phyloP scores from a whole-genome alignment of 2,113 vertebrate species.

The Felis catus region DNA sequence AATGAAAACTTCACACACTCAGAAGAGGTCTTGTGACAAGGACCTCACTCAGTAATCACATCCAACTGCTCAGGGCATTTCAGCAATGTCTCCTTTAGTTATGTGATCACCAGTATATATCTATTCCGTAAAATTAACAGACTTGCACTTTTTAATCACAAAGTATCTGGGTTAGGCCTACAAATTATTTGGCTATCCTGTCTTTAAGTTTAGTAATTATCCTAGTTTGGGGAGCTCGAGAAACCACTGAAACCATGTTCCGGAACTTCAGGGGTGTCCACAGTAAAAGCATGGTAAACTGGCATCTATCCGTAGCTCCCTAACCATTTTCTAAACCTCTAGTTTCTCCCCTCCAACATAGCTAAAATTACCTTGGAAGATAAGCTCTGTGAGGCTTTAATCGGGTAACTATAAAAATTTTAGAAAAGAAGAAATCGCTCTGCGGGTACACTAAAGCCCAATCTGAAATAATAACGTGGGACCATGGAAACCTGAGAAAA shows the following conservation, averaged over 20 bases:
- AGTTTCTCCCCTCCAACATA: background rate
- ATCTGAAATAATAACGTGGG: slow-evolving; percentile 26
- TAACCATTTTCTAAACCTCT: background rate
- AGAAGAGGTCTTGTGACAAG: background rate
- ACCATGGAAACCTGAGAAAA: slow-evolving; percentile 38
- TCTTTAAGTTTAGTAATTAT: background rate
- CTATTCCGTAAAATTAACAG: background rate
- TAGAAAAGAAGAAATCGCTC: slow-evolving; percentile 1
- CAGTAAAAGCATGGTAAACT: background rate
- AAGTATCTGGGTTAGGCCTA: background rate
- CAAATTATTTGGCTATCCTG: background rate
- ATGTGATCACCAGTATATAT: background rate
- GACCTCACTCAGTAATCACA: background rate
- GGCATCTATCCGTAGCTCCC: background rate
- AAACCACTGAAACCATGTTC: background rate
- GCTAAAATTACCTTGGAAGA: background rate
- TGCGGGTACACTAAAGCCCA: background rate
- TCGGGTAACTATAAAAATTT: background rate
- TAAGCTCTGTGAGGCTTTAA: background rate
- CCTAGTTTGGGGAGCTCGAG: background rate
- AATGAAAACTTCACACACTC: background rate
- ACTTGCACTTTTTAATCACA: background rate
- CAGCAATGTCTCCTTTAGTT: background rate
- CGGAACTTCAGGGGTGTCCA: background rate
- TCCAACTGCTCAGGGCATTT: background rate